These are phyloP conservation scores for Amphiprion clarkii DNA, from an alignment of 2,797 vertebrate species.

Conservation along the genomic window DNA sequence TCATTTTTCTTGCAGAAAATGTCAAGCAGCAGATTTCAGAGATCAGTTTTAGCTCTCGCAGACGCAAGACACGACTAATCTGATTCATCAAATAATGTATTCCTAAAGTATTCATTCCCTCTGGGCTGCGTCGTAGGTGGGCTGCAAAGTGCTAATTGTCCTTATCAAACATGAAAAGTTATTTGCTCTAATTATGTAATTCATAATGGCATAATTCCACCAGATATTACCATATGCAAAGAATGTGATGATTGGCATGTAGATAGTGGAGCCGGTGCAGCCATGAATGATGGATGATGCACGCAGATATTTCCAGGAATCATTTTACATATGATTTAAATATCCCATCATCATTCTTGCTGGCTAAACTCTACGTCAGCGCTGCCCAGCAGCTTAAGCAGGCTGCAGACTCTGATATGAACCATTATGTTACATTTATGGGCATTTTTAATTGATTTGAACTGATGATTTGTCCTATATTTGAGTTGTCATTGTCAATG, in stretches of 20 bases:
- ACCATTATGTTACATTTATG: no score
- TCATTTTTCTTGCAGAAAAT: slow-evolving; percentile 36
- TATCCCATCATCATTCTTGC: no score
- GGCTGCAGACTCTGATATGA: no score
- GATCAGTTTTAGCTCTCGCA: slow-evolving; percentile 31
- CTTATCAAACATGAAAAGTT: slow-evolving; percentile 50
- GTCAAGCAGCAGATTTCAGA: slow-evolving; percentile 44
- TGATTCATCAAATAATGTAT: slow-evolving; percentile 54
- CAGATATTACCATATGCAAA: slow-evolving; percentile 44
- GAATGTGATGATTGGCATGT: slow-evolving; percentile 25
- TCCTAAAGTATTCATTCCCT: slow-evolving; percentile 47
- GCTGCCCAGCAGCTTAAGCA: no score
- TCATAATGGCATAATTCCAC: slow-evolving; percentile 41
- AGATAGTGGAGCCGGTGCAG: background rate
- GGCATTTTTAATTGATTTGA: background rate
- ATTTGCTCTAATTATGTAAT: slow-evolving; percentile 60
- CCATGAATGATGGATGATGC: background rate
- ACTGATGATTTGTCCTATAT: background rate
- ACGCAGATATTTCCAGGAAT: slow-evolving; percentile 3
- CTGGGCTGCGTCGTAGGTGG: slow-evolving; percentile 49
- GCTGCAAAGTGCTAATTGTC: slow-evolving; percentile 48
- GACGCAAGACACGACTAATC: slow-evolving; percentile 43
- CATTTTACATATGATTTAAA: background rate
- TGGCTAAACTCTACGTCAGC: no score
- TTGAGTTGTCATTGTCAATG: background rate